Conservation (phyloP, 2,797 vertebrate species). For the Ptychobarbus kaznakovi region DNA sequence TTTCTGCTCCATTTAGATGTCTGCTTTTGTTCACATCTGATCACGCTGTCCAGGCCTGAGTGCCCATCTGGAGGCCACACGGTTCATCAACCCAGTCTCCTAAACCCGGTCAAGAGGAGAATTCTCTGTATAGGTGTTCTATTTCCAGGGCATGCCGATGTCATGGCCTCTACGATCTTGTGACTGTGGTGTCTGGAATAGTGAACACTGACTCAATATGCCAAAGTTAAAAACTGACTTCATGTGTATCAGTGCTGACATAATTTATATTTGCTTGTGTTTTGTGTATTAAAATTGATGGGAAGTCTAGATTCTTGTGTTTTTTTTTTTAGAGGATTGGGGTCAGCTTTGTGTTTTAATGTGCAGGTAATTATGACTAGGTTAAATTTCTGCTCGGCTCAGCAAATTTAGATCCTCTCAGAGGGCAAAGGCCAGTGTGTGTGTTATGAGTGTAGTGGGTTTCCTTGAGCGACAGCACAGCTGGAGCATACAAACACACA, state of each 20-base stretch:
- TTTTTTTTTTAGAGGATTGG: background rate
- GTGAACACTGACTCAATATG: background rate
- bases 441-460: conserved; percentile 26
- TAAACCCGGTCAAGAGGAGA: conserved; percentile 5
- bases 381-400: conserved; percentile 20
- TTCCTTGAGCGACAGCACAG: conserved; percentile 38
- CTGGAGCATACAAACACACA: conserved; percentile 27
- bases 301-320: background rate
- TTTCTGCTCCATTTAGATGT: conserved; percentile 76
- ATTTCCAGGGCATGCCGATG: conserved; percentile 56
- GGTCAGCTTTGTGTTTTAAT: conserved; percentile 29
- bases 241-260: background rate
- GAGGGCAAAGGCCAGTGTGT: conserved; percentile 34
- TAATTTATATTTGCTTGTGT: background rate
- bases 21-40: conserved; percentile 65
- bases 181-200: conserved; percentile 40
- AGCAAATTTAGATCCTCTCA: conserved; percentile 43
- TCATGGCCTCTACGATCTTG: conserved; percentile 43
- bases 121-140: conserved; percentile 47
- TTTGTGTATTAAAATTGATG: background rate
- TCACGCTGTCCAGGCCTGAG: conserved; percentile 38
- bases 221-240: conserved; percentile 24
- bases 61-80: conserved; percentile 54
- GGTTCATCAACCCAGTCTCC: conserved; percentile 18
- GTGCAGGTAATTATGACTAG: conserved; percentile 13